Conservation (phyloP, 2,113 vertebrate species). For the Sorex fumeus region DNA sequence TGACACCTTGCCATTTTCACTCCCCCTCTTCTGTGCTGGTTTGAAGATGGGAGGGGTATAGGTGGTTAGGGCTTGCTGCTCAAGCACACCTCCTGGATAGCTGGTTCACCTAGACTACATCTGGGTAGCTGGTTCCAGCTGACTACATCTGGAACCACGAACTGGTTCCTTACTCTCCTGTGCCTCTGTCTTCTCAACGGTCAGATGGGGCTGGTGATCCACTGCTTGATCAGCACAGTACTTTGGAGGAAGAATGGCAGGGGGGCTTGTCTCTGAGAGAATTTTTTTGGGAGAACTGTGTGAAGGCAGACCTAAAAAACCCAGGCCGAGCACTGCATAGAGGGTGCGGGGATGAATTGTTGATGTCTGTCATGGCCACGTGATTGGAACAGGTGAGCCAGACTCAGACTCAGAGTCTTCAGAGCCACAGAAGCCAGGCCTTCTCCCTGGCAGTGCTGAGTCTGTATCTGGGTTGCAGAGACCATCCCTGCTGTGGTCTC, state of each 20-base stretch:
- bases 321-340: not conserved
- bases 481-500: not conserved
- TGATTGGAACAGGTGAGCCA: not conserved
- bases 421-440: fast-evolving
- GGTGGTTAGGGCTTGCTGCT: no score
- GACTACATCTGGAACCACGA: not conserved
- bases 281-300: not conserved
- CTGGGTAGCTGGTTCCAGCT: not conserved
- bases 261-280: not conserved
- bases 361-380: not conserved
- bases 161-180: not conserved
- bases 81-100: no score
- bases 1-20: not conserved
- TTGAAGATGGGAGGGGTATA: not conserved
- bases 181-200: conserved; percentile 25
- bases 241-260: not conserved
- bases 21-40: not conserved
- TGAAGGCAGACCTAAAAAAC: not conserved
- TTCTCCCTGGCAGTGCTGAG: not conserved
- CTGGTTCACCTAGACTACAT: not conserved
- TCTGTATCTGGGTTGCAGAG: no score
- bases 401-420: not conserved
- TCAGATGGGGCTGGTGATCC: not conserved
- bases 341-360: not conserved
- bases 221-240: no score